Evolutionary conservation across 2,113 vertebrate species (phyloP).

Genomic region (Sinocyclocheilus maitianheensis): DNA sequence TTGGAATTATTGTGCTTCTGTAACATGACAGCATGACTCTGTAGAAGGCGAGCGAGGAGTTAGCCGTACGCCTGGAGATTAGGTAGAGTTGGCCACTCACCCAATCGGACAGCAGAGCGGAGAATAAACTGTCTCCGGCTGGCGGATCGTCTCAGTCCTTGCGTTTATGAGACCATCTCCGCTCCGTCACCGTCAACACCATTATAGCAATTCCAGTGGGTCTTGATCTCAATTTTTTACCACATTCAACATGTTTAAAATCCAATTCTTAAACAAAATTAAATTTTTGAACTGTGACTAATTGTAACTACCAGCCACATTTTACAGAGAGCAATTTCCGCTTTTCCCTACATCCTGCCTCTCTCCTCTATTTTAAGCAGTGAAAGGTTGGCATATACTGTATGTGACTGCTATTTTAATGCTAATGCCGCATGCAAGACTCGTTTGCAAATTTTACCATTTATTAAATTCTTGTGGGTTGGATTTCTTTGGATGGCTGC

Average conservation of each 20-base stretch:
- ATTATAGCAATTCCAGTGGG: slow-evolving; percentile 29
- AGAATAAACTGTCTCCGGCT: not conserved
- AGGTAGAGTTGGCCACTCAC: not conserved
- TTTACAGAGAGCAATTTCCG: slow-evolving; percentile 48
- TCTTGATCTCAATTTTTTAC: slow-evolving; percentile 65
- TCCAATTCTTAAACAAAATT: slow-evolving; percentile 63
- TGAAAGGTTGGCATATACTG: not conserved
- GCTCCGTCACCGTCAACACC: slow-evolving; percentile 14
- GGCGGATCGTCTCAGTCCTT: slow-evolving; percentile 23
- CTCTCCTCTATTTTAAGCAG: slow-evolving; percentile 1
- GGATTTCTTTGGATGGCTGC: slow-evolving; percentile 46
- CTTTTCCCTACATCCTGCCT: not conserved
- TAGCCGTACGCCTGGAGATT: not conserved
- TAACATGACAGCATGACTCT: not conserved
- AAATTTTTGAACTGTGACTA: slow-evolving; percentile 62
- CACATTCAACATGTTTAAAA: slow-evolving; percentile 54
- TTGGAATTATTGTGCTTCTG: slow-evolving; percentile 44
- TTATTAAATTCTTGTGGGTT: slow-evolving; percentile 48
- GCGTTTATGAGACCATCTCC: not conserved
- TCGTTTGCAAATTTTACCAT: slow-evolving; percentile 43
- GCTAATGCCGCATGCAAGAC: slow-evolving; percentile 34
- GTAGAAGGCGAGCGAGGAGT: not conserved
- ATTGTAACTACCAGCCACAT: slow-evolving; percentile 58
- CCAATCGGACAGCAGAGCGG: not conserved
- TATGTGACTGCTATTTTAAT: slow-evolving; percentile 48